Evolutionary conservation across 2,797 vertebrate species (phyloP).

Genomic region (Lerista edwardsae): DNA sequence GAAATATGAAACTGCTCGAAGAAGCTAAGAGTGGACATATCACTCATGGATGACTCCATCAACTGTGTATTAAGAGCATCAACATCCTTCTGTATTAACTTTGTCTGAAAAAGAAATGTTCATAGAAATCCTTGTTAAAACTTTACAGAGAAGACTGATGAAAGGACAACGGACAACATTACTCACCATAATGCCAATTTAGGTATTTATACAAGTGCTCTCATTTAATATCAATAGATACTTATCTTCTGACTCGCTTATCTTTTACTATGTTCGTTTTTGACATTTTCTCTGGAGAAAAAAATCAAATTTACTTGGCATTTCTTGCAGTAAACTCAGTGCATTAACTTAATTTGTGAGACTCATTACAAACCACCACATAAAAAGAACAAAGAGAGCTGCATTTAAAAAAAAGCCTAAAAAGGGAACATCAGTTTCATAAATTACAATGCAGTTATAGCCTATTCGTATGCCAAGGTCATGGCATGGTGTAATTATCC

Average conservation of each 20-base stretch:
- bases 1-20: slow-evolving; percentile 98
- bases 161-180: background rate
- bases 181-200: background rate
- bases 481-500: background rate
- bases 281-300: background rate
- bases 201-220: background rate
- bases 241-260: background rate
- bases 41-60: slow-evolving; percentile 87
- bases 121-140: slow-evolving; percentile 15
- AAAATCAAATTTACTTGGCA: background rate
- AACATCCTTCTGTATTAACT: slow-evolving; percentile 87
- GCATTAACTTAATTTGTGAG: background rate
- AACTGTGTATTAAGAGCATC: slow-evolving; percentile 86
- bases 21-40: slow-evolving; percentile 89
- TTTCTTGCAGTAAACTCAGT: background rate
- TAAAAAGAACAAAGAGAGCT: background rate
- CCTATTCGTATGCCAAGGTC: background rate
- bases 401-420: background rate
- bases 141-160: background rate
- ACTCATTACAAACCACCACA: background rate
- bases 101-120: slow-evolving; percentile 74
- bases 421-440: background rate
- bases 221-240: background rate
- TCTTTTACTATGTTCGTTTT: background rate
- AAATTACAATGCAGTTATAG: background rate